Percentiles rank a stretch among this genome's conserved stretches.
phyloP scores from a whole-genome alignment of 1,140 invertebrate genomes.

The Drosophila athabasca region DNA sequence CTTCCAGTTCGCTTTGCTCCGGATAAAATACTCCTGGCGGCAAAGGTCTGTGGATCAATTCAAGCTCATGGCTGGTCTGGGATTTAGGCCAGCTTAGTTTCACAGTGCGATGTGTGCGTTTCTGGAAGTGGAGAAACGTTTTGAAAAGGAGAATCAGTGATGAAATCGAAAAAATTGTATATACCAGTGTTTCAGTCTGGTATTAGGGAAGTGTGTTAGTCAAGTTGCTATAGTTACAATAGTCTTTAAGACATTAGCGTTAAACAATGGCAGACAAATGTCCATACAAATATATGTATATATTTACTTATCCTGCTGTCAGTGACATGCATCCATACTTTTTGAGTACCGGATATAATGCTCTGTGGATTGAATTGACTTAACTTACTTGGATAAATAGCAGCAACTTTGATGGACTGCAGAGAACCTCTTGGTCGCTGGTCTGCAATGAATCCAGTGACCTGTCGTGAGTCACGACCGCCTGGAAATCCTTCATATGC shows the following conservation, averaged over 20 bases:
- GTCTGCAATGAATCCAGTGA: constrained; percentile 59
- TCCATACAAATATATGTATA: too few relatives aligned
- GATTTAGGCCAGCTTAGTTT: constrained; percentile 57
- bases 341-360: too few relatives aligned
- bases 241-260: too few relatives aligned
- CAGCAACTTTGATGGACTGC: constrained; percentile 64
- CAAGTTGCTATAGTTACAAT: too few relatives aligned
- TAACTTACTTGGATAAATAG: constrained; percentile 30
- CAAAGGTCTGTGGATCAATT: constrained; percentile 59
- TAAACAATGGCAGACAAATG: too few relatives aligned
- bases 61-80: constrained; percentile 59
- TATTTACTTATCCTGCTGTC: too few relatives aligned
- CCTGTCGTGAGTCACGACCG: constrained; percentile 54
- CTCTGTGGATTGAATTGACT: too few relatives aligned
- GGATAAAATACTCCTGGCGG: constrained; percentile 11
- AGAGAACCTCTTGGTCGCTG: constrained; percentile 75
- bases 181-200: neutral
- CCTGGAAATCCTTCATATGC: constrained; percentile 51
- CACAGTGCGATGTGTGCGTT: constrained; percentile 49
- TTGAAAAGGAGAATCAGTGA: neutral
- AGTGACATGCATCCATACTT: too few relatives aligned
- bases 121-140: constrained; percentile 12
- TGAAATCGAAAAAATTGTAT: neutral
- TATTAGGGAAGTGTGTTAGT: too few relatives aligned
- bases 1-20: constrained; percentile 65